phyloP scores from a whole-genome alignment of 2,797 vertebrate species.

The Harpagifer antarcticus region DNA sequence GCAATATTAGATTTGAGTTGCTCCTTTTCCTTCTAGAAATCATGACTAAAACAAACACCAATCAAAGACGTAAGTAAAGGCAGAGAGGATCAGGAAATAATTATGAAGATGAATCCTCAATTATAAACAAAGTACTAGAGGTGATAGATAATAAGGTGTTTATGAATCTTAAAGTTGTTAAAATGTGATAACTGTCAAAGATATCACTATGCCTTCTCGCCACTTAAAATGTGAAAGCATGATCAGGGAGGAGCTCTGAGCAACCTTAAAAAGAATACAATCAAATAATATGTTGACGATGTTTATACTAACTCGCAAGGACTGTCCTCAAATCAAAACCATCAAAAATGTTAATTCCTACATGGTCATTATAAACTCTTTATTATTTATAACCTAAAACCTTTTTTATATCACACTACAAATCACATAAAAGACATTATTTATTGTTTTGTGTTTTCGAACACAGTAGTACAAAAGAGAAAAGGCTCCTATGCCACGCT shows the following conservation, averaged over 20 bases:
- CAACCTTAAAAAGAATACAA: slow-evolving; percentile 2
- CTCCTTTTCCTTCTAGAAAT: not conserved
- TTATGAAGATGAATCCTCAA: not conserved
- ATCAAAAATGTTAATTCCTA: not conserved
- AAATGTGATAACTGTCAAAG: not conserved
- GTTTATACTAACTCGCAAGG: not conserved
- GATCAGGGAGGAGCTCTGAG: slow-evolving; percentile 13
- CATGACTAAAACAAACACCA: not conserved
- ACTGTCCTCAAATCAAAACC: not conserved
- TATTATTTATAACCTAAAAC: not conserved
- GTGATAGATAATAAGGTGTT: not conserved
- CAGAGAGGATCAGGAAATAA: not conserved
- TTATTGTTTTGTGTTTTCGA: slow-evolving; percentile 20
- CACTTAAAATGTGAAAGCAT: slow-evolving; percentile 45
- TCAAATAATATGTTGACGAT: not conserved
- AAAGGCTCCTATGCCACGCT: not conserved
- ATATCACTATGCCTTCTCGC: not conserved
- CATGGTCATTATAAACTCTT: not conserved
- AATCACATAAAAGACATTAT: slow-evolving; percentile 16
- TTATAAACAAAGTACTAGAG: not conserved
- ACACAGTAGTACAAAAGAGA: slow-evolving; percentile 26
- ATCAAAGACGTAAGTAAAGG: not conserved
- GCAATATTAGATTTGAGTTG: slow-evolving; percentile 1
- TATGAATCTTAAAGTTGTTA: slow-evolving; percentile 2
- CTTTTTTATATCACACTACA: slow-evolving; percentile 9